These are phyloP conservation scores for Microplitis mediator DNA, from an alignment of 1,140 invertebrate species.

Conservation along the genomic window DNA sequence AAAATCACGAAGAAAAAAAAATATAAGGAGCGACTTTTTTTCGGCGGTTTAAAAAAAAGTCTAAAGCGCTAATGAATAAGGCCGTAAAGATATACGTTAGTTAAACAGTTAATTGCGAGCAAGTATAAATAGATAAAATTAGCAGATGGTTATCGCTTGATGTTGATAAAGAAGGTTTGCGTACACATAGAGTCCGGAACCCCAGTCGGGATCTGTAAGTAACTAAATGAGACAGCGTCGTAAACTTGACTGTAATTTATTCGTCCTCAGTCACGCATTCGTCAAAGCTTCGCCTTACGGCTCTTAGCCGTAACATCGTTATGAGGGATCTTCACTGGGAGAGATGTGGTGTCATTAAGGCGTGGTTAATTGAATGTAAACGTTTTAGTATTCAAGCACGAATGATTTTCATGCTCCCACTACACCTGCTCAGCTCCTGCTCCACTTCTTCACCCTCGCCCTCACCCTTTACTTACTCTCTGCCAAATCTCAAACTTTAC, in stretches of 20 bases:
- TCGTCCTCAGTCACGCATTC: conserved; percentile 18
- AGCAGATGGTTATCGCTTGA: no score
- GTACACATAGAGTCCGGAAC: neutral
- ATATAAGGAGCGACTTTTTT: no score
- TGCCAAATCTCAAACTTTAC: no score
- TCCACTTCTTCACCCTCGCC: no score
- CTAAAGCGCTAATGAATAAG: no score
- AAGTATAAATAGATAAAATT: no score
- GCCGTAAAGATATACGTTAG: no score
- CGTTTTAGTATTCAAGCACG: conserved; percentile 22
- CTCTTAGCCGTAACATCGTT: conserved; percentile 4
- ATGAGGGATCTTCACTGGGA: conserved; percentile 13
- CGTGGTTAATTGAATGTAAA: conserved; percentile 31
- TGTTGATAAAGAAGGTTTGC: neutral
- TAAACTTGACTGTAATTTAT: conserved; percentile 18
- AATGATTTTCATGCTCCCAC: neutral
- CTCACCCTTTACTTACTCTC: no score
- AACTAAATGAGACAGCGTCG: conserved; percentile 4
- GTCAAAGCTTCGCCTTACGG: conserved; percentile 15
- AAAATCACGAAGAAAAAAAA: no score
- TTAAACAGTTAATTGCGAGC: no score
- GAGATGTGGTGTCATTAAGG: conserved; percentile 23
- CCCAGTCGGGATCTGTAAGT: neutral
- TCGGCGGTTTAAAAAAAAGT: no score
- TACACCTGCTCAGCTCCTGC: neutral